Base-by-base conservation (phyloP, 2,797 vertebrate genomes). In the Typhlichthys subterraneus region DNA sequence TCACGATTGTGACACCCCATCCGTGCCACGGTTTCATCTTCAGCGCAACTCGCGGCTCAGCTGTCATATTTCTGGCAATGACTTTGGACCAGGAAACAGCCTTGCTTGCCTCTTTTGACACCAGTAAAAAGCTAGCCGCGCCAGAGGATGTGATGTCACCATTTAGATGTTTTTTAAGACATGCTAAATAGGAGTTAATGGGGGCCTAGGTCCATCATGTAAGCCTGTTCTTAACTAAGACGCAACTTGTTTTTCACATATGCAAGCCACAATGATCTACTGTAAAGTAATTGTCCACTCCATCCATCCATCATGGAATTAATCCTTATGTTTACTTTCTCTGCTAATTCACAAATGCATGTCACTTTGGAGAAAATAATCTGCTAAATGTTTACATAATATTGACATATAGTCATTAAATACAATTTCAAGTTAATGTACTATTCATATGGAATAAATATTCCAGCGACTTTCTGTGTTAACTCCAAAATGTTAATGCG, bases 1-100 rank as follows among this genome's bases (percentile, higher is more conserved):
- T 79, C 81, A 87, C 78, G 82, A 89, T 90, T 93, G 91, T 92
- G 85, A 85, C 83, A 61, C 81, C 80, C 63, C 76, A 81, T 83
- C 80, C 85, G 87, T 78, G 74, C 83, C 75, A 68, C 67, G 45
- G 73, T 49, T 73, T 64, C 77, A 53, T 80, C 73, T 57, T 84
- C 79, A 56, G 63, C 72, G 75, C 15, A 74, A 90, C 83, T 83
- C 69, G 17, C 59, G 55, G 87, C 87, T 89, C 87, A 84, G 67
- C 76, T 59, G 81, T 80, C 86, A 87, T 89, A 86, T 89, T 86
- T 87, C 75, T 83, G 81, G 79, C 78, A 68, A 69, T 68, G 73
- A 76, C 59, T 85, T 59, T 53, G 59, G 71, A 83, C 68, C 59
- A 6, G 83, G 80, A 84, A 83, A 78, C 67, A 49, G 71, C 65